Conservation (phyloP, 2,888 invertebrate species). For the Artemia sp. region DNA sequence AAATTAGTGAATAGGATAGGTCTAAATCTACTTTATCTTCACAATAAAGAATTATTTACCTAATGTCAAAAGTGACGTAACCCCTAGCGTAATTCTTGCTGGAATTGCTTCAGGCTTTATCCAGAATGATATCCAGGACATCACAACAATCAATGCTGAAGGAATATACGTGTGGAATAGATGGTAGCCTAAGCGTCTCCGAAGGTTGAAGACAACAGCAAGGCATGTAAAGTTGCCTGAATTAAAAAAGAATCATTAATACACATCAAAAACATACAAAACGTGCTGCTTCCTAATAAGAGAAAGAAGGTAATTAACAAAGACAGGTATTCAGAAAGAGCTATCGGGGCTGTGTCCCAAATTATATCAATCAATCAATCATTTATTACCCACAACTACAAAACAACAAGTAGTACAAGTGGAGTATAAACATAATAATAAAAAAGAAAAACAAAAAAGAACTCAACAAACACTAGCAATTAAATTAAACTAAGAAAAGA, state of each 20-base stretch:
- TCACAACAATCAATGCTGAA: constrained; percentile 74
- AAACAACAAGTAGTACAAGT: too few relatives aligned
- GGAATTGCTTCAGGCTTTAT: constrained; percentile 83
- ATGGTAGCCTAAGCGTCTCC: constrained; percentile 67
- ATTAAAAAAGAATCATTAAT: neutral
- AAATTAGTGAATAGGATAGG: too few relatives aligned
- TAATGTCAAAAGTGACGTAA: constrained; percentile 65
- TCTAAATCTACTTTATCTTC: too few relatives aligned
- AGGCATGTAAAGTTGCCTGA: constrained; percentile 78
- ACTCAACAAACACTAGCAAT: too few relatives aligned
- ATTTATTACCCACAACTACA: too few relatives aligned
- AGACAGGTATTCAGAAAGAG: too few relatives aligned
- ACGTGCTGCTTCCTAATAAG: neutral
- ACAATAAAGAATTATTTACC: constrained; percentile 35
- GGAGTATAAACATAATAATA: too few relatives aligned
- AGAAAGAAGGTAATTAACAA: neutral
- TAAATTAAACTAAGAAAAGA: too few relatives aligned
- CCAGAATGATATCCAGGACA: constrained; percentile 89
- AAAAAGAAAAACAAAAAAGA: too few relatives aligned
- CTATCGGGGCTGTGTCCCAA: too few relatives aligned
- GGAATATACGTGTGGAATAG: constrained; percentile 82
- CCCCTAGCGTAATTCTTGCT: constrained; percentile 69
- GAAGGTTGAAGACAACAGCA: constrained; percentile 68
- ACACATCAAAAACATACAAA: neutral
- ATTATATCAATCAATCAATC: too few relatives aligned